Conservation (phyloP, 2,113 vertebrate genomes). For the Beaufortia kweichowensis region DNA sequence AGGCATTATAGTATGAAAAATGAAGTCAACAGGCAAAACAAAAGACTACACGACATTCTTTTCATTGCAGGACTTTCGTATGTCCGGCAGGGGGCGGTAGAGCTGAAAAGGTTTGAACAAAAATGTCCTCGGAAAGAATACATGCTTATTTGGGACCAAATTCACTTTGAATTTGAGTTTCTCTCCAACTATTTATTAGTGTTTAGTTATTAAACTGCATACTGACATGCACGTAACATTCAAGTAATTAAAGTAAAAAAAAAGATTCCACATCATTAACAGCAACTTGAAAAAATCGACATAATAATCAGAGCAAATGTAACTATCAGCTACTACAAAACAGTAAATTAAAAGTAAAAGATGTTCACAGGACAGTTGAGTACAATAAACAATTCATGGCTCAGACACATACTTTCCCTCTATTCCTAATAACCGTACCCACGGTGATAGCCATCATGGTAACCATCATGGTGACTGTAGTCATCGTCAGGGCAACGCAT, state of each 20-base stretch:
- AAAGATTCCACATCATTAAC: not conserved
- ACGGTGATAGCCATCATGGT: slow-evolving; percentile 82
- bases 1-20: not conserved
- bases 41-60: too few relatives aligned
- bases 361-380: not conserved
- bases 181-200: not conserved
- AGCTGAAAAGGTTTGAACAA: not conserved
- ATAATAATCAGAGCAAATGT: not conserved
- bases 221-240: slow-evolving; percentile 17
- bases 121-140: too few relatives aligned
- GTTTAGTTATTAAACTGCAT: not conserved
- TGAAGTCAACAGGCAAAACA: too few relatives aligned
- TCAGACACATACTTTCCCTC: not conserved
- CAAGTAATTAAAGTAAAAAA: not conserved
- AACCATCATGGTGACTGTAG: slow-evolving; percentile 82
- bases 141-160: too few relatives aligned
- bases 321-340: not conserved
- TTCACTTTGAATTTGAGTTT: not conserved
- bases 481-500: slow-evolving; percentile 88
- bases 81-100: slow-evolving; percentile 25
- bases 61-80: not conserved
- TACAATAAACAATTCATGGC: not conserved
- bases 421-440: slow-evolving; percentile 81
- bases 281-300: not conserved
- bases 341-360: not conserved